Percentiles rank a stretch among this genome's conserved stretches.
Evolutionary conservation across 1,140 invertebrate species (phyloP).

Genomic region (Drosophila novamexicana): DNA sequence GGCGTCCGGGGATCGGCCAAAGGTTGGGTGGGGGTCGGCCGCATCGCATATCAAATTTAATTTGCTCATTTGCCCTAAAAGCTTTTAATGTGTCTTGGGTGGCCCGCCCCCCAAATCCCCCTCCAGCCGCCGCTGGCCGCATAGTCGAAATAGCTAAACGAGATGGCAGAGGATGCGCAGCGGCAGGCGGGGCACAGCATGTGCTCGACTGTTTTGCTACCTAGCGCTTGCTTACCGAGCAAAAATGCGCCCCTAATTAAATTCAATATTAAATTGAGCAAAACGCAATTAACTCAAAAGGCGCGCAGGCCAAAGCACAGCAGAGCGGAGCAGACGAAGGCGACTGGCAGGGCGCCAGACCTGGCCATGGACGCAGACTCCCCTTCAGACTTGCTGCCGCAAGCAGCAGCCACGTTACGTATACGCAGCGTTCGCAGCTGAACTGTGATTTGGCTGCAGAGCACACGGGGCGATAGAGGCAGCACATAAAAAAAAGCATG

Average conservation of each 20-base stretch:
- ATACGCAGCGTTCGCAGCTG: conserved; percentile 19
- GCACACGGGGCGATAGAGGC: no score
- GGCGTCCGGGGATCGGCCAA: not conserved
- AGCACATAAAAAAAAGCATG: no score
- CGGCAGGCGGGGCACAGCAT: not conserved
- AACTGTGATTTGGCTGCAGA: conserved; percentile 54
- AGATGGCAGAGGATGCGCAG: not conserved
- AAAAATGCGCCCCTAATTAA: conserved; percentile 82
- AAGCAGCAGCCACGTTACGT: conserved; percentile 16
- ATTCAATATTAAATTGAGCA: conserved; percentile 84
- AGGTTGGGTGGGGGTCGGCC: not conserved
- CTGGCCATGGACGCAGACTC: conserved; percentile 2
- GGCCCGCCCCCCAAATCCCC: not conserved
- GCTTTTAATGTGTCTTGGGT: conserved; percentile 78
- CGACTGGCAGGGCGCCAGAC: conserved; percentile 53
- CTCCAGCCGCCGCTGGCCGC: conserved; percentile 4
- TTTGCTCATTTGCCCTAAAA: conserved; percentile 83
- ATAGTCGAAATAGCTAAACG: conserved; percentile 38
- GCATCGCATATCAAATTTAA: conserved; percentile 81
- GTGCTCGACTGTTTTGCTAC: conserved; percentile 4
- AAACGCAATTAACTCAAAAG: conserved; percentile 83
- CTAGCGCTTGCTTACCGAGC: conserved; percentile 61
- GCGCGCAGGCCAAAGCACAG: conserved; percentile 44
- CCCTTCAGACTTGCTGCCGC: conserved; percentile 16
- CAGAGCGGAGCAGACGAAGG: conserved; percentile 31